Evolutionary conservation across 2,797 vertebrate genomes (phyloP).

Genomic region (Hippoglossus hippoglossus): DNA sequence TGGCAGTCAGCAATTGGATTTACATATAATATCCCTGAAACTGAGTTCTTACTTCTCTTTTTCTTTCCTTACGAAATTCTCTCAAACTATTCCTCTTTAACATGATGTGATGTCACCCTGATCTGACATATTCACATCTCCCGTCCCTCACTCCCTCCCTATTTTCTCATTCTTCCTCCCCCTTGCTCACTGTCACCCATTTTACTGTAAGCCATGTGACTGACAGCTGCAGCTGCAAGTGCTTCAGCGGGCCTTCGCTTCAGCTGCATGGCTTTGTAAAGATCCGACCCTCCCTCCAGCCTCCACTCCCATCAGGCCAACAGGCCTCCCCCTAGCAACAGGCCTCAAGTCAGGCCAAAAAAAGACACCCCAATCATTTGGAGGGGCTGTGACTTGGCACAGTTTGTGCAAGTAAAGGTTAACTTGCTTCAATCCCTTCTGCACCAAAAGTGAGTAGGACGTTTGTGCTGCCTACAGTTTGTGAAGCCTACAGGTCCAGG

Average conservation of each 20-base stretch:
- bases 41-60: conserved; percentile 24
- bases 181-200: conserved; percentile 58
- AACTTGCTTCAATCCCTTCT: conserved; percentile 52
- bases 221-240: conserved; percentile 84
- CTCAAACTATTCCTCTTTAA: conserved; percentile 37
- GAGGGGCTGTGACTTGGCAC: conserved; percentile 57
- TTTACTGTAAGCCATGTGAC: conserved; percentile 83
- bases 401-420: conserved; percentile 63
- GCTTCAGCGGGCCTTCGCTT: conserved; percentile 76
- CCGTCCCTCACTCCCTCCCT: conserved; percentile 27
- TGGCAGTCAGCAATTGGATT: conserved; percentile 21
- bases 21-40: conserved; percentile 35
- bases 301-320: conserved; percentile 64
- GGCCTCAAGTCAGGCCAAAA: conserved; percentile 84
- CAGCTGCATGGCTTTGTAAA: conserved; percentile 85
- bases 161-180: conserved; percentile 65
- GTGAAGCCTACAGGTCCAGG: not conserved
- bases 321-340: conserved; percentile 82
- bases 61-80: conserved; percentile 24
- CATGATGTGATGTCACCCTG: conserved; percentile 71
- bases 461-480: not conserved
- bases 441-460: conserved; percentile 8
- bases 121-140: conserved; percentile 58
- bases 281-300: conserved; percentile 76
- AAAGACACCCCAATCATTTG: conserved; percentile 77